phyloP scores from a whole-genome alignment of 2,888 invertebrate species.

The Capitulum mitella region DNA sequence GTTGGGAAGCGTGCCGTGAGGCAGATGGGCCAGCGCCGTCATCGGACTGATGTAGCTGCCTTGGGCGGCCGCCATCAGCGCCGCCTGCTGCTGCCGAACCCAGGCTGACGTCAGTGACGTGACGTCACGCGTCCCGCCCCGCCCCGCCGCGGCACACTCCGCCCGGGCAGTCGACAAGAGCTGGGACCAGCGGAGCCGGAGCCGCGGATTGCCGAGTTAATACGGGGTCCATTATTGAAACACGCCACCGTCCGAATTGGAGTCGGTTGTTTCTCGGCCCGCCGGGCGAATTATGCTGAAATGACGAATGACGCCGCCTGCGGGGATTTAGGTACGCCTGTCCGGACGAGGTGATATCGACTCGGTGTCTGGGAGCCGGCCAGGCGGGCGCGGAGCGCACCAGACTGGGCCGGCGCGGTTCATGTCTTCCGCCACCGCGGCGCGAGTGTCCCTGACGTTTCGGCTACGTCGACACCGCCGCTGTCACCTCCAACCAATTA shows the following conservation, averaged over 20 bases:
- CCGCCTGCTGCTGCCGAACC: slow-evolving; percentile 76
- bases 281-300: neutral
- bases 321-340: neutral
- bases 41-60: slow-evolving; percentile 84
- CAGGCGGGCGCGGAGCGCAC: too few species aligned
- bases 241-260: neutral
- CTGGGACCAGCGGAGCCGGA: too few species aligned
- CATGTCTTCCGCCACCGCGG: too few species aligned
- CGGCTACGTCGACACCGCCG: too few species aligned
- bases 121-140: neutral
- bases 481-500: too few species aligned
- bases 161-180: too few species aligned
- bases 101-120: neutral
- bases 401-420: too few species aligned
- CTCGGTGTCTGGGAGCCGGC: too few species aligned
- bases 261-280: neutral
- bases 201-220: neutral
- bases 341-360: too few species aligned
- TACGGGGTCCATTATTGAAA: neutral
- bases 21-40: slow-evolving; percentile 73
- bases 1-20: slow-evolving; percentile 56
- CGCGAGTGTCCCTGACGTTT: too few species aligned
- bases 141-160: too few species aligned
- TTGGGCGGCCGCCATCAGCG: slow-evolving; percentile 85
- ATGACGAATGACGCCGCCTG: neutral